A percentile compares a stretch with the other conserved stretches of the same genome.
phyloP scores from a whole-genome alignment of 2,797 vertebrate genomes.

The Pseudocheirus occidentalis region DNA sequence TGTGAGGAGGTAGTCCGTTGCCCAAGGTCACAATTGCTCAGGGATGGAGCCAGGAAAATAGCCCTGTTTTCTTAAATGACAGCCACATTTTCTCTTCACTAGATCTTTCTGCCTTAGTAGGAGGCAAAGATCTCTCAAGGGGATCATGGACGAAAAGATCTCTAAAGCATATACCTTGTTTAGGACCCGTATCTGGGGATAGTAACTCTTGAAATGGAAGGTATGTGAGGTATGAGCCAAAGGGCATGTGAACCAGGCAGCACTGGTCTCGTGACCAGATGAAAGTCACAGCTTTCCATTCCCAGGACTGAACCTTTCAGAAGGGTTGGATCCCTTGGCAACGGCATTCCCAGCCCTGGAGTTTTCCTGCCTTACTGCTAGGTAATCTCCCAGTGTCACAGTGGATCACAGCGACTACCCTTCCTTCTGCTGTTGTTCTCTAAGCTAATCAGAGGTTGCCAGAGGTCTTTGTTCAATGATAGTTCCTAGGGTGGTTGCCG shows the following conservation, averaged over 20 bases:
- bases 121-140: background rate
- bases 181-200: background rate
- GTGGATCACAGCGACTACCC: background rate
- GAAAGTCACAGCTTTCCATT: background rate
- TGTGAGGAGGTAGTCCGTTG: background rate
- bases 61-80: background rate
- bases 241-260: background rate
- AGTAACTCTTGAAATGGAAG: background rate
- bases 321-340: background rate
- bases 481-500: background rate
- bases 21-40: background rate
- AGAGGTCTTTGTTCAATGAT: background rate
- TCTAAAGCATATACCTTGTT: background rate
- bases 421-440: background rate
- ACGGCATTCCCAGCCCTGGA: background rate
- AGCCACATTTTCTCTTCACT: background rate
- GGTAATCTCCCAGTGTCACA: background rate
- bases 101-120: background rate
- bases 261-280: background rate
- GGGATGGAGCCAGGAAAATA: background rate
- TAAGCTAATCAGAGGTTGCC: background rate
- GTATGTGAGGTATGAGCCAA: background rate
- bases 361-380: background rate
- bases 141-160: background rate
- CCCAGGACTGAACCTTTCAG: background rate